These are phyloP conservation scores for Gila robusta DNA, from an alignment of 2,797 vertebrate species.

Conservation along the genomic window DNA sequence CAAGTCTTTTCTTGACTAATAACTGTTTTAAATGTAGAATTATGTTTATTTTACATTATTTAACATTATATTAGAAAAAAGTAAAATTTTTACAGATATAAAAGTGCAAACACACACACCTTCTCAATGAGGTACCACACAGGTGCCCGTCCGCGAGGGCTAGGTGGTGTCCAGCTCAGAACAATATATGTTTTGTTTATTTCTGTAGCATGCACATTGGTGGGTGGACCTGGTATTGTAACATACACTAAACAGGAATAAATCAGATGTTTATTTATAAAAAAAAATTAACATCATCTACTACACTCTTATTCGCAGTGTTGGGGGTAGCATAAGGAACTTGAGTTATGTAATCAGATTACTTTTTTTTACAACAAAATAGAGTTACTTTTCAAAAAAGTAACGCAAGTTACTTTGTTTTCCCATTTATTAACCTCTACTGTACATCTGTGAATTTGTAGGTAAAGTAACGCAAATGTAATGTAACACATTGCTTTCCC, in stretches of 20 bases:
- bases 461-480: neutral
- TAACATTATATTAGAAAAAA: neutral
- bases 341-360: neutral
- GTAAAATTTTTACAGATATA: neutral
- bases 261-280: slow-evolving; percentile 43
- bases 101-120: slow-evolving; percentile 77
- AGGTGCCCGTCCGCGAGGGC: slow-evolving; percentile 88
- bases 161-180: slow-evolving; percentile 94
- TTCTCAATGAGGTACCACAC: slow-evolving; percentile 94
- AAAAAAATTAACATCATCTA: neutral
- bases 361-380: neutral
- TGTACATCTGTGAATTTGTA: neutral
- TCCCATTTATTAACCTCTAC: neutral
- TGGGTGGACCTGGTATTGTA: slow-evolving; percentile 87
- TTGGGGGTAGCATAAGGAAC: neutral
- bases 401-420: neutral
- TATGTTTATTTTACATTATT: neutral
- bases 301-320: slow-evolving; percentile 4
- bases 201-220: slow-evolving; percentile 91
- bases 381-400: neutral
- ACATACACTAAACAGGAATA: slow-evolving; percentile 81
- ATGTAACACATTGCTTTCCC: neutral
- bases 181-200: slow-evolving; percentile 90
- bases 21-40: neutral
- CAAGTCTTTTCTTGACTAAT: neutral